phyloP scores from a whole-genome alignment of 2,888 invertebrate species.

The Ferdinandea cuprea region DNA sequence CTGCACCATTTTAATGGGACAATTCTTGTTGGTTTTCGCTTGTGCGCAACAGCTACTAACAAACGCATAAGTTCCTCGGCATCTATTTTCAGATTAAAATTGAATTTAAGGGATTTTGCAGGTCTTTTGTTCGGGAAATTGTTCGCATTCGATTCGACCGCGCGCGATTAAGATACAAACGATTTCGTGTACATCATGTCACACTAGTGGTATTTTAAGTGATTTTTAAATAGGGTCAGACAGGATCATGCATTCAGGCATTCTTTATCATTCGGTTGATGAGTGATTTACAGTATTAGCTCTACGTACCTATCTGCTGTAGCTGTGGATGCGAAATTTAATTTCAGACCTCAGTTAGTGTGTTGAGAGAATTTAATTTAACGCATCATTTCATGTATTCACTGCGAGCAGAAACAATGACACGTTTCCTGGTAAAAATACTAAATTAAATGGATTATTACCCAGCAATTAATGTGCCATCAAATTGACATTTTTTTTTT shows the following conservation, averaged over 20 bases:
- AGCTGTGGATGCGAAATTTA: constrained; percentile 58
- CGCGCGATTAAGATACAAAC: constrained; percentile 48
- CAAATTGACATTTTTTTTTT: constrained; percentile 70
- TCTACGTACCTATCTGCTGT: no score
- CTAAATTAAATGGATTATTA: constrained; percentile 67
- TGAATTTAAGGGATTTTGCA: constrained; percentile 65
- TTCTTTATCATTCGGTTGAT: constrained; percentile 26
- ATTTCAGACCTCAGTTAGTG: constrained; percentile 65
- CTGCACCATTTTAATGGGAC: constrained; percentile 58
- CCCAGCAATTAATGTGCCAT: constrained; percentile 67
- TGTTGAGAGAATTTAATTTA: constrained; percentile 62
- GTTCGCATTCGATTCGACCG: constrained; percentile 55
- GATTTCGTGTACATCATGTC: constrained; percentile 51
- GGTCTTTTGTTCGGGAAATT: constrained; percentile 69
- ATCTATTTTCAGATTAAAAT: constrained; percentile 69
- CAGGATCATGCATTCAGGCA: constrained; percentile 66
- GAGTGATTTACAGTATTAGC: constrained; percentile 65
- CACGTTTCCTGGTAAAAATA: constrained; percentile 61
- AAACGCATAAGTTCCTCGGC: constrained; percentile 13
- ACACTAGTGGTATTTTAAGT: constrained; percentile 82
- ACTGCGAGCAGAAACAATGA: constrained; percentile 4
- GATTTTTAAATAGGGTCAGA: constrained; percentile 78
- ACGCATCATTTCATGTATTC: constrained; percentile 59
- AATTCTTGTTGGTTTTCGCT: constrained; percentile 41
- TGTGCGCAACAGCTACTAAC: constrained; percentile 21